Conservation (phyloP, 2,113 vertebrate genomes). For the Abramis brama region DNA sequence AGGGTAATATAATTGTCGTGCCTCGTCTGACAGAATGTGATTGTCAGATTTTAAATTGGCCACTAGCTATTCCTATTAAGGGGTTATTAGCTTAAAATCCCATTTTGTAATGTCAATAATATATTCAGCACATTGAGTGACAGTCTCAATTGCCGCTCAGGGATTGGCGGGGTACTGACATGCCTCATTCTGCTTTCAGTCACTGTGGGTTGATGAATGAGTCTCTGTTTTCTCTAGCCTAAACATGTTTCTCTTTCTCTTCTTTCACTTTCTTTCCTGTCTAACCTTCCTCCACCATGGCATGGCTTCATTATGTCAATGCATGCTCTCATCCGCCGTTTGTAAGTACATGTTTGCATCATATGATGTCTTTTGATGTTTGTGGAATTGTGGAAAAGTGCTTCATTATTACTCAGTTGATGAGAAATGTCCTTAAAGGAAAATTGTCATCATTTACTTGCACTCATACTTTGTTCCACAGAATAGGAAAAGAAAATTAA, state of each 20-base stretch:
- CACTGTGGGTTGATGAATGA: slow-evolving; percentile 70
- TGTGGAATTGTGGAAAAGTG: slow-evolving; percentile 16
- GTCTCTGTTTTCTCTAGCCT: slow-evolving; percentile 50
- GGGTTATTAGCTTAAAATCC: slow-evolving; percentile 50
- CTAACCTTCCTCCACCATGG: slow-evolving; percentile 56
- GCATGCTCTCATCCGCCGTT: slow-evolving; percentile 67
- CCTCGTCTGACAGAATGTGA: slow-evolving; percentile 55
- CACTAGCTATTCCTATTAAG: slow-evolving; percentile 46
- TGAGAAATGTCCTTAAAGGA: slow-evolving; percentile 11
- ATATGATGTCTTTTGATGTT: slow-evolving; percentile 42
- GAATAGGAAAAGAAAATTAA: not conserved
- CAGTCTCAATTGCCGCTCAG: slow-evolving; percentile 30
- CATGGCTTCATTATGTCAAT: slow-evolving; percentile 71
- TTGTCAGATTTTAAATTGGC: slow-evolving; percentile 54
- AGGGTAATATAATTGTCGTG: slow-evolving; percentile 46
- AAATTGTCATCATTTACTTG: slow-evolving; percentile 8
- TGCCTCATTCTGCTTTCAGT: slow-evolving; percentile 26
- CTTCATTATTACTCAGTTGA: slow-evolving; percentile 1
- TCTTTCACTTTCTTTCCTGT: slow-evolving; percentile 48
- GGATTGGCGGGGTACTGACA: slow-evolving; percentile 24
- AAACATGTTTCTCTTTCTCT: slow-evolving; percentile 66
- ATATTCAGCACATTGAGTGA: slow-evolving; percentile 49
- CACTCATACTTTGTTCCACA: not conserved
- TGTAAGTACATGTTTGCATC: slow-evolving; percentile 69
- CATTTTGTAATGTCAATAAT: slow-evolving; percentile 52